Evolutionary conservation across 2,888 invertebrate genomes (phyloP), one percentile per base, ranked within the genome.

Genomic region (Leptinotarsa tumamoca): DNA sequence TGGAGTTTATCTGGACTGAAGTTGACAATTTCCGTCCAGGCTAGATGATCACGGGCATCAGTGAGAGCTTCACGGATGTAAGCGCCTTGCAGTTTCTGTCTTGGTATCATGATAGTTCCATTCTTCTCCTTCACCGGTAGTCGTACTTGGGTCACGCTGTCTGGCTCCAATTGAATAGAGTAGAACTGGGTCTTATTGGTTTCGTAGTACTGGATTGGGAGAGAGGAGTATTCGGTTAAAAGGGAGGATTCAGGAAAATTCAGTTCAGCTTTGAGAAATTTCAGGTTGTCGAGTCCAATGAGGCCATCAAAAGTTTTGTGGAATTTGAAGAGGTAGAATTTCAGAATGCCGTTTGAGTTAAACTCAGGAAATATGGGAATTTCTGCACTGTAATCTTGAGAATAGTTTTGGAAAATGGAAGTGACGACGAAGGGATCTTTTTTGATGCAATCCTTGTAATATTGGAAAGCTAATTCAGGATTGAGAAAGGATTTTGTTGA

Each of bases 371-470:
- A 56, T 18, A 56, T 56, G 18, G 56, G n/a, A 56, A 18, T 56
- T 56, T 56, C 56, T 17, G 56, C 18, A 56, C 56, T 56, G 18
- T 56, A 56, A 56, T 56, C n/a, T 56, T 7, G n/a, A 56, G 56
- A 56, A 56, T 56, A 56, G 7, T 56, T 56, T 56, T 56, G 56
- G 56, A 56, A 56, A 56, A 56, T 56, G 21, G 56, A 56, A n/a
- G 21, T 56, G 56, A 56, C 56, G 18, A 56, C n/a, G 5, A 56
- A 56, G 18, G n/a, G 15, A 18, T 56, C 56, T 18, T 56, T 17
- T n/a, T 56, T 56, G 15, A 56, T 56, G 56, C 18, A 18, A 56
- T 56, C n/a, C 7, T 56, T 18, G 56, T 18, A 56, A 56, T 56
- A 18, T 51, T 51, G 51, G 15, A 18, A 56, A 18, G 56, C n/a